Percentiles rank a stretch among this genome's conserved stretches.
Conservation (phyloP, 2,797 vertebrate genomes). For the Heterohyrax brucei region DNA sequence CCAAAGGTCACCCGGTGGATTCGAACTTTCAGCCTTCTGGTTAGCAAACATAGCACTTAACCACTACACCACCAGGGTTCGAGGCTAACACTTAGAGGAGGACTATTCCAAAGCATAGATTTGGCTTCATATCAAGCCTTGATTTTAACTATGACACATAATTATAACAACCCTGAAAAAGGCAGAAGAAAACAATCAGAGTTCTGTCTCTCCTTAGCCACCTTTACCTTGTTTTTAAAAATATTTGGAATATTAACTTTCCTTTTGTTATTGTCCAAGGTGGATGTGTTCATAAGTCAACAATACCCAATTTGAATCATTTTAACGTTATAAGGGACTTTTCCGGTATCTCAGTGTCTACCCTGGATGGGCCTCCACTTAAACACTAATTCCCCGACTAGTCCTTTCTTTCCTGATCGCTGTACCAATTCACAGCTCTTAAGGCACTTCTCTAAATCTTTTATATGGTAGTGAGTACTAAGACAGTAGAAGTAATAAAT, state of each 20-base stretch:
- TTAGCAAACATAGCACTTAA: too few relatives aligned
- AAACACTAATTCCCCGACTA: neutral
- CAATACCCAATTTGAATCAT: neutral
- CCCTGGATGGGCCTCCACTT: neutral
- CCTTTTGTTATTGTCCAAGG: neutral
- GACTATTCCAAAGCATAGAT: neutral
- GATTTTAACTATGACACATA: conserved; percentile 32
- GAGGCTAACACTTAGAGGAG: conserved; percentile 11
- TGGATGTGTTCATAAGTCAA: neutral
- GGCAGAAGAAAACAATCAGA: neutral
- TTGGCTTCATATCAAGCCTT: conserved; percentile 29
- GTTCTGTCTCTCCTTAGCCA: neutral
- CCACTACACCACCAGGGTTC: too few relatives aligned
- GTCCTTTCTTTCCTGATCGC: neutral
- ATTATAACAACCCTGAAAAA: neutral
- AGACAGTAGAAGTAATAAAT: conserved; percentile 49
- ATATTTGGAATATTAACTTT: neutral
- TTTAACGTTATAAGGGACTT: neutral
- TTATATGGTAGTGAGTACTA: neutral
- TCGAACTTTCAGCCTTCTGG: too few relatives aligned
- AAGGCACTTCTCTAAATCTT: conserved; percentile 3
- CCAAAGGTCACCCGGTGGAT: too few relatives aligned
- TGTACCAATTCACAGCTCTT: neutral
- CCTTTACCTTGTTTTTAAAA: neutral
- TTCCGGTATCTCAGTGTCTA: neutral